These are phyloP conservation scores for Hydropsyche betteni DNA, from an alignment of 2,888 invertebrate species.

Conservation along the genomic window DNA sequence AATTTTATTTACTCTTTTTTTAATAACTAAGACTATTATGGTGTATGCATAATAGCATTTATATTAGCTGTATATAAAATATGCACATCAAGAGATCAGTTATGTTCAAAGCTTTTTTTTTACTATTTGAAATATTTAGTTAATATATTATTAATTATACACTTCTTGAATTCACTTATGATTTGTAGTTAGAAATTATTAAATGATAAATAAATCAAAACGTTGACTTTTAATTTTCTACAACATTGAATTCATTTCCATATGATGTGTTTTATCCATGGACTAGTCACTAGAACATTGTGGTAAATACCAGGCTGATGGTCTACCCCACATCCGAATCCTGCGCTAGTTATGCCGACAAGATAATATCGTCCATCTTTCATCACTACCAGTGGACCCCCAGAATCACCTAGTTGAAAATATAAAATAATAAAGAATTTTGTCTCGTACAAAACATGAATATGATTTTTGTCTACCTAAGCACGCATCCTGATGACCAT, in stretches of 20 bases:
- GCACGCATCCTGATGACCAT: slow-evolving; percentile 85
- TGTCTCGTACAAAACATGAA: not conserved
- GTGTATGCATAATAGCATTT: too few species aligned
- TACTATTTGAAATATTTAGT: too few species aligned
- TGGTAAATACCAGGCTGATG: slow-evolving; percentile 89
- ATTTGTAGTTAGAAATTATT: too few species aligned
- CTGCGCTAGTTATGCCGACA: slow-evolving; percentile 85
- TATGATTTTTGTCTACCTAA: slow-evolving; percentile 59
- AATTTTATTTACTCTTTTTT: too few species aligned
- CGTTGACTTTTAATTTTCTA: not conserved
- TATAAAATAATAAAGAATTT: slow-evolving; percentile 3
- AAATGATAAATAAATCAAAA: too few species aligned
- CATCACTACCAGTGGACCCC: slow-evolving; percentile 78
- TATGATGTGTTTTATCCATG: slow-evolving; percentile 73
- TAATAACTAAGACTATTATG: too few species aligned
- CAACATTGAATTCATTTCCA: slow-evolving; percentile 49
- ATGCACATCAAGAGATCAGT: too few species aligned
- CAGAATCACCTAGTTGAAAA: slow-evolving; percentile 74
- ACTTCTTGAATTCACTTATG: too few species aligned
- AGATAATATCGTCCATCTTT: slow-evolving; percentile 77
- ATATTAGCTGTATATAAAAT: too few species aligned
- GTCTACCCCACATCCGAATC: slow-evolving; percentile 86
- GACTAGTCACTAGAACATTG: slow-evolving; percentile 75
- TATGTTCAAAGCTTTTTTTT: too few species aligned
- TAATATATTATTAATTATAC: too few species aligned